Base-by-base conservation (phyloP, 2,113 vertebrate species). In the Scalopus aquaticus region DNA sequence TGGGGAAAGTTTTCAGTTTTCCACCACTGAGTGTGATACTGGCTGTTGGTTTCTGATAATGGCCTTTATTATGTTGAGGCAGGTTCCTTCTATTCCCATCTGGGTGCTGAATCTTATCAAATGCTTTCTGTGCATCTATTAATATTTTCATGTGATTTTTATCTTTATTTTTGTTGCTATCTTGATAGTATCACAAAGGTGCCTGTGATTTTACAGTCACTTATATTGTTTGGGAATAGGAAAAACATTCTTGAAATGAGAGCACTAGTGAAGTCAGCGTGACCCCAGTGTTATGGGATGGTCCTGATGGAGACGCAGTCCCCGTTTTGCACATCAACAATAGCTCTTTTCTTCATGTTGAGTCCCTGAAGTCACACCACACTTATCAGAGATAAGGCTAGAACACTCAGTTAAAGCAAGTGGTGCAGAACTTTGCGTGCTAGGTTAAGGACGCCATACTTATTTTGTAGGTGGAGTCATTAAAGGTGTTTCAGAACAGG, bases 401-500 rank as follows among this genome's bases (percentile, higher is more conserved):
- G 49, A 79, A 37, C 85, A 56, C 56, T 44, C 17, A 62, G 26
- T 86, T 44, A 60, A 32, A 22, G n/a, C 44, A 56, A 19, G 49
- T 74, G 19, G 39, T 11, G 15, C 13, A 60, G 51, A 81, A 67
- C 15, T 3, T 56, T 28, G 8, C 49, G 9, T 76, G 15, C 26
- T 46, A 67, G 22, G 28, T 22, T 46, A 28, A 81, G 26, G 19
- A 46, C 28, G 42, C 9, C 30, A 49, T 51, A 35, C 60, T 69
- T 82, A 76, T 95, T 69, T 60, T 51, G 32, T 37, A 64, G 26
- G 39, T n/a, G 22, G 20, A 74, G n/a, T 60, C 32, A 51, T 24
- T 65, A 39, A 85, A 85, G 64, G 28, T 79, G 42, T 90, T 46
- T 80, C 24, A 86, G 39, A 91, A 87, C 42, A 83, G 49, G 92